Percentiles rank a stretch among this genome's conserved stretches.
phyloP scores from a whole-genome alignment of 1,140 invertebrate species.

The Mylabris phalerata region DNA sequence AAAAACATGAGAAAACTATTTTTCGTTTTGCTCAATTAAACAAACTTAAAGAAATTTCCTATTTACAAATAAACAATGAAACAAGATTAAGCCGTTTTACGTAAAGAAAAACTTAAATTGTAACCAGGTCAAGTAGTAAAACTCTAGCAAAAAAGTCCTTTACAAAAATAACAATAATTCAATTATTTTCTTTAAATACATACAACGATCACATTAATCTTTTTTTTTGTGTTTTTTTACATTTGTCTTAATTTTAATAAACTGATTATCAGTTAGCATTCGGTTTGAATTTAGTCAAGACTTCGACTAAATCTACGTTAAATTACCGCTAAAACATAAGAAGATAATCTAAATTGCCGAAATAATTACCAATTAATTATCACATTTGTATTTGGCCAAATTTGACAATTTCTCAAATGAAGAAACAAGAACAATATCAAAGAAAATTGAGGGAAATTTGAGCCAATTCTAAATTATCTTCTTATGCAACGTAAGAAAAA shows the following conservation, averaged over 20 bases:
- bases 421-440: no score
- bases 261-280: slow-evolving; percentile 36
- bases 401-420: neutral
- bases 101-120: neutral
- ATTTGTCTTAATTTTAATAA: slow-evolving; percentile 13
- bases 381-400: slow-evolving; percentile 5
- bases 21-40: slow-evolving; percentile 1
- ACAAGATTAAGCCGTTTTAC: slow-evolving; percentile 6
- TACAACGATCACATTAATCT: slow-evolving; percentile 31
- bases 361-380: neutral
- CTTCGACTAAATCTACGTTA: neutral
- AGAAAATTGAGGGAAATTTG: neutral
- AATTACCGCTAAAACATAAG: slow-evolving; percentile 16
- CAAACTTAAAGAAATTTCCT: slow-evolving; percentile 4
- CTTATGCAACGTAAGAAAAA: slow-evolving; percentile 1
- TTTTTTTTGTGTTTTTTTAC: neutral
- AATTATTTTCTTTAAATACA: slow-evolving; percentile 11
- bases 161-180: slow-evolving; percentile 27
- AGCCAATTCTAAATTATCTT: slow-evolving; percentile 7
- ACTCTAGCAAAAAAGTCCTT: slow-evolving; percentile 10
- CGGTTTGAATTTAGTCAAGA: neutral
- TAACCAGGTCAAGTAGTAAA: slow-evolving; percentile 6
- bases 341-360: neutral
- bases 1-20: neutral
- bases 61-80: slow-evolving; percentile 10